Percentiles rank a stretch among this genome's conserved stretches.
Conservation (phyloP, 2,797 vertebrate genomes). For the Rhincodon typus region DNA sequence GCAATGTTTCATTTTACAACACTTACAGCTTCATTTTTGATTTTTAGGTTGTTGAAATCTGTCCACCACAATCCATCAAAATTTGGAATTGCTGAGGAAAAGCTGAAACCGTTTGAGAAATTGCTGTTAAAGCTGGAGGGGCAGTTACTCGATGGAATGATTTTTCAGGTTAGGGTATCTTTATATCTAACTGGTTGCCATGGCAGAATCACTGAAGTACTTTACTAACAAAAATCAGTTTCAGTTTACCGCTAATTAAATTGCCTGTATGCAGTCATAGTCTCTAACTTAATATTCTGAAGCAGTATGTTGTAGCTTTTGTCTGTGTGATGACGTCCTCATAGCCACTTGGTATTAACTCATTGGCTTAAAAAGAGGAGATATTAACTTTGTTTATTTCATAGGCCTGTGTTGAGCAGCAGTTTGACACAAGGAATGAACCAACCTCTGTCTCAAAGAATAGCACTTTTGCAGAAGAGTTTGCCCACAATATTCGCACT, state of each 20-base stretch:
- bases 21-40: neutral
- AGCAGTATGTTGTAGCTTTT: neutral
- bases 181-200: neutral
- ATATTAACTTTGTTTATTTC: constrained; percentile 29
- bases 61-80: constrained; percentile 96
- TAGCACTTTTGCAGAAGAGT: constrained; percentile 89
- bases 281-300: neutral
- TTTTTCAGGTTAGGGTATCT: constrained; percentile 76
- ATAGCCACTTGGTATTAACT: neutral
- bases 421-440: constrained; percentile 82
- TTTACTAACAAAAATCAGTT: neutral
- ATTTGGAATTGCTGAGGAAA: constrained; percentile 91
- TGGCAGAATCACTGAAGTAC: neutral
- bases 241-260: neutral
- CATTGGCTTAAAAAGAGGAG: too few species aligned
- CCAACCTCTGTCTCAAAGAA: constrained; percentile 85
- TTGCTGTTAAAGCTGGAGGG: constrained; percentile 86
- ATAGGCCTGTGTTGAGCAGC: constrained; percentile 91
- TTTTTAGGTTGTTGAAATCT: constrained; percentile 82
- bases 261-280: neutral
- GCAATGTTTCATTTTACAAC: neutral
- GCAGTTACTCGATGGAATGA: constrained; percentile 86
- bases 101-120: constrained; percentile 95
- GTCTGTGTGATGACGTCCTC: neutral
- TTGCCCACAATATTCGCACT: constrained; percentile 79